Base-by-base conservation (phyloP, 1,140 invertebrate species). In the Drusus annulatus region DNA sequence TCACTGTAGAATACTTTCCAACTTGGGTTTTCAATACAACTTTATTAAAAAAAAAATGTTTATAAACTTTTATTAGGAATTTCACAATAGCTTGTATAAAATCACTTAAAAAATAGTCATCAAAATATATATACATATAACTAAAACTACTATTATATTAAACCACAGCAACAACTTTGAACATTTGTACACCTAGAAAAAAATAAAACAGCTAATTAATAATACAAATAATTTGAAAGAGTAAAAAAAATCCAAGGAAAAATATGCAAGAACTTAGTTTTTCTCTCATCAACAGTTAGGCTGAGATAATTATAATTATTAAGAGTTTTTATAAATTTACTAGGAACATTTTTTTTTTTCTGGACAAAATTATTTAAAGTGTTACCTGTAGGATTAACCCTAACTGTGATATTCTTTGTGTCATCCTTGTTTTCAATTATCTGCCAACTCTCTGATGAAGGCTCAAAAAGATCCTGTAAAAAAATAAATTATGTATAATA, bases 151-250 rank as follows among this genome's bases (percentile, higher is more conserved):
- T 21, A 56, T 23, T 17, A 19, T 21, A 60, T 15, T 17, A 60
- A 60, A 60, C 6, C 1, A 19, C 16, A 21, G 23, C 56, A 8
- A 21, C 56, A 23, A 60, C 23, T 60, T 60, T 60, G n/a, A 21
- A 60, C 56, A 60, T 60, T 60, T 60, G 56, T 13, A 60, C 56
- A 60, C 56, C 56, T 60, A 23, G n/a, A 60, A 60, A 13, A 60
- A 60, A 19, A 13, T 3, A 60, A 7, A 60, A 4, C 16, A 23
- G 17, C 7, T 21, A 21, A 60, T 19, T 60, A 60, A 60, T 21
- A 60, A 60, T 8, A 17, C 13, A 60, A 3, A 17, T 19, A 17
- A 19, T 17, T 21, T 19, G 0, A 60, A 58, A 19, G 4, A 19
- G 15, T 56, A 17, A 56, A 56, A 56, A 56, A 6, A 56, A 56